A percentile compares a stretch with the other conserved stretches of the same genome.
These are phyloP conservation scores for Malurus splendens DNA, from an alignment of 2,797 vertebrate genomes.

Conservation along the genomic window DNA sequence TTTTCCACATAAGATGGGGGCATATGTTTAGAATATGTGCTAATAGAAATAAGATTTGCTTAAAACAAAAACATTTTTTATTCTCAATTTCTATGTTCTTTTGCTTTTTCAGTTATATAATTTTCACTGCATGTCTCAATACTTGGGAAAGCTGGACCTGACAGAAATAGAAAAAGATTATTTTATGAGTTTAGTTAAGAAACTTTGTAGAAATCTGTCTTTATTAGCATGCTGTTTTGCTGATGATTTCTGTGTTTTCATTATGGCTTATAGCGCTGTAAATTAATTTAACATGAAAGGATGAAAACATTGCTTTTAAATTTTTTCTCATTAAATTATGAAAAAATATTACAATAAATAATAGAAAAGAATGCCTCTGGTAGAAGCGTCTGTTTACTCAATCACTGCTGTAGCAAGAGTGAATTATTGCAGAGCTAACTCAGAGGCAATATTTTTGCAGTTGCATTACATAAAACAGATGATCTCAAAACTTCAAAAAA, in stretches of 20 bases:
- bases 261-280: constrained; percentile 67
- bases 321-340: constrained; percentile 72
- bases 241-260: constrained; percentile 68
- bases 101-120: constrained; percentile 23
- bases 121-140: constrained; percentile 25
- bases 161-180: constrained; percentile 7
- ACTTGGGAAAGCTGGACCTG: constrained; percentile 34
- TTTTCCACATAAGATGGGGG: not conserved
- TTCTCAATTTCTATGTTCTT: not conserved
- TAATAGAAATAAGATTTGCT: not conserved
- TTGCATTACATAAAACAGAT: constrained; percentile 67
- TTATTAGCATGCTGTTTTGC: constrained; percentile 68
- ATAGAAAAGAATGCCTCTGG: constrained; percentile 72
- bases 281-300: constrained; percentile 78
- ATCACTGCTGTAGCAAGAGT: constrained; percentile 62
- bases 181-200: constrained; percentile 49
- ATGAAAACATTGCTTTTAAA: constrained; percentile 74
- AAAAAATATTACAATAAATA: constrained; percentile 73
- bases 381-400: constrained; percentile 70
- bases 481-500: constrained; percentile 61
- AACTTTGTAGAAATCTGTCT: constrained; percentile 66
- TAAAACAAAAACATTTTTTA: not conserved
- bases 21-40: not conserved
- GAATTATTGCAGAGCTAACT: constrained; percentile 69
- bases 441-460: constrained; percentile 62